Evolutionary conservation across 2,113 vertebrate species (phyloP).

Genomic region (Bagarius yarrelli): DNA sequence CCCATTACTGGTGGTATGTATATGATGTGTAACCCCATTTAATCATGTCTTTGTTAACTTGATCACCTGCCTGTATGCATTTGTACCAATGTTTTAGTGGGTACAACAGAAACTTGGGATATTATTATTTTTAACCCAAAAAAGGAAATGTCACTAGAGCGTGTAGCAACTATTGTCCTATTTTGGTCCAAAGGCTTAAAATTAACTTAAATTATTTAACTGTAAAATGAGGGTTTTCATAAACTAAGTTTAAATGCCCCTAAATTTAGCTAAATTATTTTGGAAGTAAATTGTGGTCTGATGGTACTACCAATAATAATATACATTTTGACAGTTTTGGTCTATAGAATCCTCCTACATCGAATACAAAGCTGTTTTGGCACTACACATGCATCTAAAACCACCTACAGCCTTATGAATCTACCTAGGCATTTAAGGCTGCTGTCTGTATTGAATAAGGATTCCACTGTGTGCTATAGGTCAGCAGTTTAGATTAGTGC

Average conservation of each 20-base stretch:
- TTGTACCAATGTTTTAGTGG: background rate
- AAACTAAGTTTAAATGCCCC: conserved; percentile 1
- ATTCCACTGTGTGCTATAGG: background rate
- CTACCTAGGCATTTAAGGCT: conserved; percentile 7
- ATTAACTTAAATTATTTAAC: too few species aligned
- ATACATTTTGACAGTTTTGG: background rate
- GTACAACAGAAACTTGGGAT: background rate
- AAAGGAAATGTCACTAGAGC: background rate
- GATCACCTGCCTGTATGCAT: background rate
- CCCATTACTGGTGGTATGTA: too few species aligned
- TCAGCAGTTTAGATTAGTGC: conserved; percentile 5
- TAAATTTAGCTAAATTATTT: conserved; percentile 1
- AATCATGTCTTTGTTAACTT: background rate
- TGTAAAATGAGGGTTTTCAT: background rate
- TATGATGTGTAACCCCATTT: too few species aligned
- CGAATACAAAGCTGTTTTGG: conserved; percentile 10
- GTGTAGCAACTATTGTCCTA: background rate
- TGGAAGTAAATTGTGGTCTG: background rate
- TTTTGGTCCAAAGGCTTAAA: conserved; percentile 10
- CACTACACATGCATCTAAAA: conserved; percentile 35
- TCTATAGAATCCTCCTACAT: background rate
- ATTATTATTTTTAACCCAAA: background rate
- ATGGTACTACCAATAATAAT: background rate
- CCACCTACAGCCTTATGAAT: conserved; percentile 19
- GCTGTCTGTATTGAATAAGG: conserved; percentile 28